Evolutionary conservation across 2,888 invertebrate species (phyloP), one percentile per base, ranked within the genome.

Genomic region (Cyclophora albipunctata): DNA sequence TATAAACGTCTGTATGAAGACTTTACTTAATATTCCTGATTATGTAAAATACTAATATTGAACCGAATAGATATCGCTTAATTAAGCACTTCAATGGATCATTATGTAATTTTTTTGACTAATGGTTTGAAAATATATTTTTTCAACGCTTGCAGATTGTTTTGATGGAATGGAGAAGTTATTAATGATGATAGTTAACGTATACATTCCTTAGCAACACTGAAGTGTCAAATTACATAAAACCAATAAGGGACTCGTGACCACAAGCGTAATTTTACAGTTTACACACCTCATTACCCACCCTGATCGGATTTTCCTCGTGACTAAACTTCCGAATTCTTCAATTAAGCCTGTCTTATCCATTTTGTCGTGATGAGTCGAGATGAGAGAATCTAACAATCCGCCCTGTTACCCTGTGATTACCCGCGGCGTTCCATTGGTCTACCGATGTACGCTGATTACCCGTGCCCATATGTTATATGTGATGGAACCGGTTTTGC

Each of bases 1-100:
- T 81, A 80, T 83, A 84, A 83, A 81, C 77, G 81, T 79, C 78
- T 81, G 75, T 78, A 78, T 75, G 75, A 76, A 77, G 77, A 79
- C 74, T 77, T 75, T 74, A 73, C 75, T 78, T 69, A 70, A 79
- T 74, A 75, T 71, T 73, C 71, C 73, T 69, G 60, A 58, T 67
- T 69, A 37, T 37, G 37, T 37, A 37, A 37, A 37, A 37, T 37
- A 37, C 37, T 37, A 37, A 37, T 37, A 37, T 37, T 37, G 37
- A 37, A 37, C 5, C 4, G 37, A 37, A 20, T 20, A 20, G 20
- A 20, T 71, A 62, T 51, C 56, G 54, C 68, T 60, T 53, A 60
- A 68, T 63, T 71, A 42, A 50, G 50, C 37, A 47, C 43, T 40
- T 50, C 48, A 48, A 35, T 50, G 1, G 20, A 20, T 20, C 20